Evolutionary conservation across 2,888 invertebrate species (phyloP).

Genomic region (Eilema griseolum): DNA sequence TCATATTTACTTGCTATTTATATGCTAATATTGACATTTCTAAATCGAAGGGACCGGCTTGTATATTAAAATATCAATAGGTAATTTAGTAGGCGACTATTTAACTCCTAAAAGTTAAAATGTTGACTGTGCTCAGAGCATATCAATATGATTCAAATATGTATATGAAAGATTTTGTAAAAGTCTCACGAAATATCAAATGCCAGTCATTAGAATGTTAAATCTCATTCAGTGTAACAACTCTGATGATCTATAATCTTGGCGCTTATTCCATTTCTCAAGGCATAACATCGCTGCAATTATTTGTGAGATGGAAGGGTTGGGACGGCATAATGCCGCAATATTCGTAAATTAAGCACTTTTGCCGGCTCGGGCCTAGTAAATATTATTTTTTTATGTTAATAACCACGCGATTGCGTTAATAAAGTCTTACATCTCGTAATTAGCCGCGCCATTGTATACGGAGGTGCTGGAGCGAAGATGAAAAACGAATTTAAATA

Average conservation of each 20-base stretch:
- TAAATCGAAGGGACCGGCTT: slow-evolving; percentile 68
- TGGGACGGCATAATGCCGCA: slow-evolving; percentile 79
- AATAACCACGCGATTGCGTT: slow-evolving; percentile 85
- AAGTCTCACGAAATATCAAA: slow-evolving; percentile 54
- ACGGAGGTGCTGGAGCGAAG: slow-evolving; percentile 69
- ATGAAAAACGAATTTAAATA: slow-evolving; percentile 73
- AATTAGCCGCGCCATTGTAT: slow-evolving; percentile 82
- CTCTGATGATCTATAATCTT: slow-evolving; percentile 82
- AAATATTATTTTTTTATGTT: slow-evolving; percentile 88
- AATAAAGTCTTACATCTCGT: slow-evolving; percentile 86
- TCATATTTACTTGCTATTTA: slow-evolving; percentile 85
- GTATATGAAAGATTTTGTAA: slow-evolving; percentile 33
- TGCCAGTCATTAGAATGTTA: slow-evolving; percentile 73
- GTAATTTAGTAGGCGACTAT: slow-evolving; percentile 72
- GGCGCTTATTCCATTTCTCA: slow-evolving; percentile 79
- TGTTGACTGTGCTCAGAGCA: slow-evolving; percentile 64
- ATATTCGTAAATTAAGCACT: slow-evolving; percentile 85
- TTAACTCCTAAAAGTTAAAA: slow-evolving; percentile 59
- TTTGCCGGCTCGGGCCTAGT: slow-evolving; percentile 72
- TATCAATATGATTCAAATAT: slow-evolving; percentile 50
- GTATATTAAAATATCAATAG: slow-evolving; percentile 84
- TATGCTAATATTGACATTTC: slow-evolving; percentile 79
- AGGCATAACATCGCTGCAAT: slow-evolving; percentile 80
- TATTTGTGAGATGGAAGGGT: slow-evolving; percentile 84
- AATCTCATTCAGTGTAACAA: slow-evolving; percentile 75